A percentile compares a stretch with the other conserved stretches of the same genome.
Evolutionary conservation across 2,113 vertebrate species (phyloP).

Genomic region (Gnathonemus echidnorhynchus): DNA sequence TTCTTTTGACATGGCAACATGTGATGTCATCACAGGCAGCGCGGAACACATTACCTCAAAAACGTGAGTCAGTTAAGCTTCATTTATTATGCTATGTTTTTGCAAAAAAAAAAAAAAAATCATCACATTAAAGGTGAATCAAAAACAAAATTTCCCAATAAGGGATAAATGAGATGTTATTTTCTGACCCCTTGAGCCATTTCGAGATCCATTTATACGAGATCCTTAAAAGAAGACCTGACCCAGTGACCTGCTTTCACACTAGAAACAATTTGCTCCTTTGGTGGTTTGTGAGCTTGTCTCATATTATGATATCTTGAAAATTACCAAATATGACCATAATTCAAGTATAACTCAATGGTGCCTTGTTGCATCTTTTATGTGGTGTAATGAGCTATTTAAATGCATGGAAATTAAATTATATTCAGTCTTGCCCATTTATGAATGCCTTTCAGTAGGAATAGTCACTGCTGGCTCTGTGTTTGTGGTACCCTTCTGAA

Average conservation of each 20-base stretch:
- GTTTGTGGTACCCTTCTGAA: neutral
- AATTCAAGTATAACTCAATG: slow-evolving; percentile 34
- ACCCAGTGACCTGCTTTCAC: neutral
- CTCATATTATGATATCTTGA: neutral
- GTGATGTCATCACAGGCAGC: neutral
- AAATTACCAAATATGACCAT: slow-evolving; percentile 27
- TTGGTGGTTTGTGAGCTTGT: neutral
- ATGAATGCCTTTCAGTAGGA: slow-evolving; percentile 11
- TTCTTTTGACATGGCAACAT: neutral
- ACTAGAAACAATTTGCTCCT: neutral
- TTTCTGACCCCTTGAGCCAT: neutral
- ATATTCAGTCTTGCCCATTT: slow-evolving; percentile 22
- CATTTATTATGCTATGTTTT: neutral
- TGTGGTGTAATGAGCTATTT: slow-evolving; percentile 55
- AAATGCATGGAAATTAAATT: slow-evolving; percentile 54
- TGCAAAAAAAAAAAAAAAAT: neutral
- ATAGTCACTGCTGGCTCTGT: slow-evolving; percentile 4
- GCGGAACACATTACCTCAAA: neutral
- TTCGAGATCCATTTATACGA: neutral
- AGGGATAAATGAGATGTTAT: neutral
- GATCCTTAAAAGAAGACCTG: neutral
- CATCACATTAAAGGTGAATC: neutral
- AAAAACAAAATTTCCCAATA: neutral
- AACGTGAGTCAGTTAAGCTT: neutral
- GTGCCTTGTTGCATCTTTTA: slow-evolving; percentile 24